Base-by-base conservation (phyloP, 1,140 invertebrate genomes). In the Ylistrum balloti region DNA sequence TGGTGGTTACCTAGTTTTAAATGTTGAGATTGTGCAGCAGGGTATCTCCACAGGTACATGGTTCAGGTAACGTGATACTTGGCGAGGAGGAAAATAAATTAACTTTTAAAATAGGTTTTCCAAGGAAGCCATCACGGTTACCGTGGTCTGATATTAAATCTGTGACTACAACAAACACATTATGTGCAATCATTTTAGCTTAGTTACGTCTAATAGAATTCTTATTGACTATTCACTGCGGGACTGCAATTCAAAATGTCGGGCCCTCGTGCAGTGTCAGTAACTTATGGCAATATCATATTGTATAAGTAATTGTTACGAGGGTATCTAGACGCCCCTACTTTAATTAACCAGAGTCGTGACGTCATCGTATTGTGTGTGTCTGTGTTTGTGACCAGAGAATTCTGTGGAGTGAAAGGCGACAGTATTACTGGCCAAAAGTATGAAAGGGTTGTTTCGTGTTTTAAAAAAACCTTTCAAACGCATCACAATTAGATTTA, bases 321-420 rank as follows among this genome's bases (percentile, higher is more conserved):
- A n/a, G 56, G 28, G n/a, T 5, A 28, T 74, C 56, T n/a, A 74
- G 22, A 11, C 56, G 17, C 56, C 22, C 56, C 56, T 74, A 28
- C 56, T 11, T n/a, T 74, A 74, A 74, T 74, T 74, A 74, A 28
- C 56, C 56, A 28, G 56, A 74, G n/a, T 74, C 22, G 56, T 74
- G 56, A 74, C 56, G 56, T 74, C 56, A 74, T 74, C n/a, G 56
- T 74, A 74, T 74, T 74, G 56, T 74, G 56, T 74, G 56, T 74
- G 28, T n/a, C 5, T 74, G 56, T 74, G 22, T 74, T 22, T 7
- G 56, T 74, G 1, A n/a, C 56, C 3, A 74, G 56, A 28, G 22
- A 28, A 74, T 74, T n/a, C 3, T 74, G 56, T 74, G n/a, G 56
- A 28, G 56, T 74, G 17, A 56, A 56, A 56, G 45, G 20, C 2